Conservation (phyloP, 2,113 vertebrate species). For the Lampris incognitus region DNA sequence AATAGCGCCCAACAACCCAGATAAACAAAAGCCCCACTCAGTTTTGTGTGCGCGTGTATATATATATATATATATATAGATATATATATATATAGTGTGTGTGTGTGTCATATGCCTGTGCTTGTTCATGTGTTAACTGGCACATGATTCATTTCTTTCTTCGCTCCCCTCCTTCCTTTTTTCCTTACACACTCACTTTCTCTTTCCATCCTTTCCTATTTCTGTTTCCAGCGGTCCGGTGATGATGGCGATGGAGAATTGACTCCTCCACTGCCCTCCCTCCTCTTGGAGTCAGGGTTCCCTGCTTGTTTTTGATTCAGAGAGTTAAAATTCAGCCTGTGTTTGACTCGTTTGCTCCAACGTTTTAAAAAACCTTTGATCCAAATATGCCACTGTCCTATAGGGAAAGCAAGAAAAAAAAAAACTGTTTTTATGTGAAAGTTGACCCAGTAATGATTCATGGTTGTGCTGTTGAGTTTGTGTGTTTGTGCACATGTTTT, state of each 20-base stretch:
- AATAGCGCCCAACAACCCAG: constrained; percentile 76
- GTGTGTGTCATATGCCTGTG: constrained; percentile 53
- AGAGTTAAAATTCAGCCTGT: neutral
- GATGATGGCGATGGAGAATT: neutral
- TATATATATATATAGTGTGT: constrained; percentile 18
- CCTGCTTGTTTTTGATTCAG: neutral
- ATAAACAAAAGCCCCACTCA: constrained; percentile 65
- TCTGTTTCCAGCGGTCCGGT: neutral
- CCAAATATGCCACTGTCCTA: neutral
- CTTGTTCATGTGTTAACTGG: constrained; percentile 59
- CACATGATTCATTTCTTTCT: constrained; percentile 34
- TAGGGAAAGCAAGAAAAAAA: too few species aligned
- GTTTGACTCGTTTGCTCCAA: neutral
- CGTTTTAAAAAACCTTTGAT: neutral
- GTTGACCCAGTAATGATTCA: too few species aligned
- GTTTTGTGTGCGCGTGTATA: too few species aligned
- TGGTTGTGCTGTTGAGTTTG: too few species aligned
- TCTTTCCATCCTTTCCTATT: neutral
- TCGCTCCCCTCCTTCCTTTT: constrained; percentile 20
- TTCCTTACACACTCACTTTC: constrained; percentile 7
- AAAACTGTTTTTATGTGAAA: too few species aligned
- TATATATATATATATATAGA: too few species aligned
- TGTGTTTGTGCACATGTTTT: too few species aligned
- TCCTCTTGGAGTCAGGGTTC: too few species aligned
- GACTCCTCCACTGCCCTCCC: too few species aligned